These are phyloP conservation scores for Oreochromis aureus DNA, from an alignment of 2,113 vertebrate species.

Conservation along the genomic window DNA sequence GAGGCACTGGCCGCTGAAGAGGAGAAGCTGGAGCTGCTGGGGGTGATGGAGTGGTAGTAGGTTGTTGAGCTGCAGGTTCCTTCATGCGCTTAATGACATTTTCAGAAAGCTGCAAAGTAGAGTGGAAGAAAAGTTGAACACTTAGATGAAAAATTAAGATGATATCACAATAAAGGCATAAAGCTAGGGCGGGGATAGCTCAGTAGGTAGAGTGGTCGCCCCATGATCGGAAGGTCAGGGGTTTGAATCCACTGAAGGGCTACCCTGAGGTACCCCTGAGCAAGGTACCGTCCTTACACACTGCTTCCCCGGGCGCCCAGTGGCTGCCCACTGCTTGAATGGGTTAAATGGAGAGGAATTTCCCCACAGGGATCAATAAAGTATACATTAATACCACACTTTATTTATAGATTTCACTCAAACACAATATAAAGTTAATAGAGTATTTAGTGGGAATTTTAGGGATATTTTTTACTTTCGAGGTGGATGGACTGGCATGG, in stretches of 20 bases:
- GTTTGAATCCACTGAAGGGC: neutral
- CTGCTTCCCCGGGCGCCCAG: rapidly evolving
- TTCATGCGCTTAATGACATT: constrained; percentile 94
- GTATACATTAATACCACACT: neutral
- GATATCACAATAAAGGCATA: neutral
- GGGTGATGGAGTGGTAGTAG: neutral
- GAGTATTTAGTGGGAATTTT: neutral
- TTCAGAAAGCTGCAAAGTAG: constrained; percentile 81
- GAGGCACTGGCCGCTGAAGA: constrained; percentile 34
- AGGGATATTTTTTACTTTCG: neutral
- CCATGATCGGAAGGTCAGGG: neutral
- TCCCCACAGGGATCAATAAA: neutral
- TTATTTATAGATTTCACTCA: neutral
- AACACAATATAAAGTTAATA: neutral
- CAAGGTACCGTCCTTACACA: neutral
- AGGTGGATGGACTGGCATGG: neutral
- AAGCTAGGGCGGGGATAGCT: neutral
- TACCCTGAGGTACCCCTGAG: neutral
- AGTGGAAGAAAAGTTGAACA: neutral
- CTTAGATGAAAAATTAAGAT: neutral
- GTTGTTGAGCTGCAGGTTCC: constrained; percentile 68
- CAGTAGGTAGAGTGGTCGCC: neutral
- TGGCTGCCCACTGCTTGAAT: neutral
- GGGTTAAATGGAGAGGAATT: neutral
- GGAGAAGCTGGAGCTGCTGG: constrained; percentile 15